Percentiles rank a stretch among this genome's conserved stretches.
phyloP scores from a whole-genome alignment of 2,888 invertebrate genomes.

The Aromia moschata region DNA sequence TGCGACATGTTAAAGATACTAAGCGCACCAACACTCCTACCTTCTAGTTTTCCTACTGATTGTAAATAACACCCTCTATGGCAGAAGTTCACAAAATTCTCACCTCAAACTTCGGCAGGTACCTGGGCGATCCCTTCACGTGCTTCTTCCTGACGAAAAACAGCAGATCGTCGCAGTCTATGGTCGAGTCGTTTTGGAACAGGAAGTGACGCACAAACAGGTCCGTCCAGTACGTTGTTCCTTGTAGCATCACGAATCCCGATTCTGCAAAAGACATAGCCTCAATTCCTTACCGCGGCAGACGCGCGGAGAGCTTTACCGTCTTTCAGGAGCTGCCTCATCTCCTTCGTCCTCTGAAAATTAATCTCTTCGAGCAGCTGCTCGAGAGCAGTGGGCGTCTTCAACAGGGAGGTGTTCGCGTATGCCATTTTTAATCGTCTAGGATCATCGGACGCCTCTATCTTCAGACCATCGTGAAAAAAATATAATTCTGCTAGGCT shows the following conservation, averaged over 20 bases:
- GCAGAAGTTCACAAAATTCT: no score
- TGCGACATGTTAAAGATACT: no score
- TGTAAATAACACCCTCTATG: no score
- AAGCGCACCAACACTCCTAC: no score
- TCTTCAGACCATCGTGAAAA: slow-evolving; percentile 15
- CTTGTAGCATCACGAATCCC: slow-evolving; percentile 91
- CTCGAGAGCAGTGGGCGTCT: slow-evolving; percentile 78
- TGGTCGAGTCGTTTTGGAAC: slow-evolving; percentile 87
- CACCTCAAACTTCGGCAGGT: slow-evolving; percentile 90
- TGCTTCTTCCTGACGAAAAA: slow-evolving; percentile 96
- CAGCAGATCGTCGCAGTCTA: slow-evolving; percentile 92
- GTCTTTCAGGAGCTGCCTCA: slow-evolving; percentile 87
- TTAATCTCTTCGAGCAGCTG: slow-evolving; percentile 91
- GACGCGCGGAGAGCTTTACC: slow-evolving; percentile 66
- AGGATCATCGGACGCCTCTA: not conserved
- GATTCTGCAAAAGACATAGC: slow-evolving; percentile 71
- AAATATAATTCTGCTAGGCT: not conserved
- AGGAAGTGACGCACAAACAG: slow-evolving; percentile 93
- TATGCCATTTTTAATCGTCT: slow-evolving; percentile 61
- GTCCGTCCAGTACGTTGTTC: slow-evolving; percentile 95
- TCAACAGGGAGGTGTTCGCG: slow-evolving; percentile 58
- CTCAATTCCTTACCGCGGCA: slow-evolving; percentile 7
- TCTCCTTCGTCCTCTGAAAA: slow-evolving; percentile 91
- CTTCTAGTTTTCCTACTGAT: no score
- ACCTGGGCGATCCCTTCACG: slow-evolving; percentile 86